phyloP scores from a whole-genome alignment of 2,888 invertebrate genomes.

The Lordiphosa fenestrarum region DNA sequence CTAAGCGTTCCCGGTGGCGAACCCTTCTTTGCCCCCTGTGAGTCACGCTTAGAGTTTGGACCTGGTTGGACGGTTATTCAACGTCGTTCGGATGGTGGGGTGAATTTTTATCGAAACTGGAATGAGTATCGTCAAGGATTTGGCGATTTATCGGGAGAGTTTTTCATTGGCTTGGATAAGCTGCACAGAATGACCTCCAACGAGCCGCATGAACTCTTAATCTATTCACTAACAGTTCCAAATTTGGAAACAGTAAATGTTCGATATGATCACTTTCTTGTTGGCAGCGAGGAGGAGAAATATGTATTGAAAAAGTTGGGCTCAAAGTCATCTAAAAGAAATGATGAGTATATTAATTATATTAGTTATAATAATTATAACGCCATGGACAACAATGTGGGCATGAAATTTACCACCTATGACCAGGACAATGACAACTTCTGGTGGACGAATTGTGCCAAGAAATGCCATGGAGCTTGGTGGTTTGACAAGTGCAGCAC shows the following conservation, averaged over 20 bases:
- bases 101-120: slow-evolving; percentile 30
- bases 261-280: background rate
- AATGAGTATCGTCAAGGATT: slow-evolving; percentile 26
- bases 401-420: slow-evolving; percentile 24
- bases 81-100: slow-evolving; percentile 26
- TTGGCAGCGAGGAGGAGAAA: slow-evolving; percentile 19
- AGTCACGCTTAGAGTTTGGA: background rate
- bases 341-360: too few relatives aligned
- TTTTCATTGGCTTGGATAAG: slow-evolving; percentile 34
- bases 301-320: slow-evolving; percentile 3
- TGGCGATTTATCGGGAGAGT: slow-evolving; percentile 23
- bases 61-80: slow-evolving; percentile 28
- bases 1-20: slow-evolving; percentile 17
- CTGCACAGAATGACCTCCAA: slow-evolving; percentile 15
- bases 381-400: background rate
- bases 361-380: background rate
- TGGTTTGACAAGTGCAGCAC: slow-evolving; percentile 9
- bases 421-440: slow-evolving; percentile 27
- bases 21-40: slow-evolving; percentile 26
- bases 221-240: background rate
- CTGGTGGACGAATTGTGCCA: slow-evolving; percentile 27
- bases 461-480: slow-evolving; percentile 21
- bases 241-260: too few relatives aligned
- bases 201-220: slow-evolving; percentile 15
- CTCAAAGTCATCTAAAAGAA: too few relatives aligned